A percentile compares a stretch with the other conserved stretches of the same genome.
Evolutionary conservation across 2,113 vertebrate genomes (phyloP).

Genomic region (Xerus inauris): DNA sequence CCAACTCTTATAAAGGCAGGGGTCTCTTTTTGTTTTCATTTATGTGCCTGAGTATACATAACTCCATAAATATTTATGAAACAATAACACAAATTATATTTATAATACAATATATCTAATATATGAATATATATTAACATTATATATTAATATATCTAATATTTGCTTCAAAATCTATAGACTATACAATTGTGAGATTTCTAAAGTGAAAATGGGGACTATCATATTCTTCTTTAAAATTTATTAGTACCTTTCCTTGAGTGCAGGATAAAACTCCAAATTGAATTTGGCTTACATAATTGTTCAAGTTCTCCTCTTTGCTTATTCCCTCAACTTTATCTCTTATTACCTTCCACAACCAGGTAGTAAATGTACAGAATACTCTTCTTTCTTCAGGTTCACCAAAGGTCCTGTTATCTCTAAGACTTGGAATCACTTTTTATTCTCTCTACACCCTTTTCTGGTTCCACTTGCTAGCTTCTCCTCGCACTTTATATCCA

Average conservation of each 20-base stretch:
- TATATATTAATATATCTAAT: no score
- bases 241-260: background rate
- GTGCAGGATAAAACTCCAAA: background rate
- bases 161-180: background rate
- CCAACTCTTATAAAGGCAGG: no score
- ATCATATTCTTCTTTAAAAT: background rate
- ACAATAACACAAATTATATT: background rate
- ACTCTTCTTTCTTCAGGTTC: background rate
- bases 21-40: background rate
- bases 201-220: background rate
- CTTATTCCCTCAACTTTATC: background rate
- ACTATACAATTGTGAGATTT: background rate
- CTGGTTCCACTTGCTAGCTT: background rate
- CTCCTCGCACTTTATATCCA: background rate
- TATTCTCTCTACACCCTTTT: background rate
- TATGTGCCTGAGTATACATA: background rate
- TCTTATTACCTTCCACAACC: background rate
- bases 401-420: background rate
- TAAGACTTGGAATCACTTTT: background rate
- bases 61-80: background rate
- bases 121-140: no score
- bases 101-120: no score
- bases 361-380: background rate
- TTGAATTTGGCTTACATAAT: background rate
- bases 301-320: background rate